These are phyloP conservation scores for Hystrix cristata DNA, from an alignment of 2,113 vertebrate species.

Conservation along the genomic window DNA sequence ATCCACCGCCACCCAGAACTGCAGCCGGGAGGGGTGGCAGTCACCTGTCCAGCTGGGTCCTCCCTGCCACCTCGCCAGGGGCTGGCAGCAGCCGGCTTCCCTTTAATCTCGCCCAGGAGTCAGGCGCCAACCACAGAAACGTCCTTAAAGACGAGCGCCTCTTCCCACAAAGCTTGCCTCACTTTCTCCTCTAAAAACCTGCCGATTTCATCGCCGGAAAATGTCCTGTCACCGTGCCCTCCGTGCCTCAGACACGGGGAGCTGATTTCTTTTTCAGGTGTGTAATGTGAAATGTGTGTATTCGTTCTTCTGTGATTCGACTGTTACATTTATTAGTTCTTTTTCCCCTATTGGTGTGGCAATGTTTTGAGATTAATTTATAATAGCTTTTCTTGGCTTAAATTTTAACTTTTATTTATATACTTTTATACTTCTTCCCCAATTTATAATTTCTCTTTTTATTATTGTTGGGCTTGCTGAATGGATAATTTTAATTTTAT, in stretches of 20 bases:
- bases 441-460: constrained; percentile 3
- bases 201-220: background rate
- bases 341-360: background rate
- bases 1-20: background rate
- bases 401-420: background rate
- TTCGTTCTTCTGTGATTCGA: background rate
- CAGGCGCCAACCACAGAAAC: background rate
- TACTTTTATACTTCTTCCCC: constrained; percentile 33
- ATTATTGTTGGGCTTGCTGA: background rate
- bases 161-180: background rate
- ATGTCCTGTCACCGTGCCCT: background rate
- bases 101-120: background rate
- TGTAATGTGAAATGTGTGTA: background rate
- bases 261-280: background rate
- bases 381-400: background rate
- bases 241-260: background rate
- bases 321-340: background rate
- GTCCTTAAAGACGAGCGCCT: background rate
- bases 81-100: background rate
- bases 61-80: background rate
- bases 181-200: background rate
- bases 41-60: no score
- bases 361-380: background rate
- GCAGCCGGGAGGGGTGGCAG: background rate
- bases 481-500: background rate